Evolutionary conservation across 2,888 invertebrate genomes (phyloP).

Genomic region (Sphecodes monilicornis): DNA sequence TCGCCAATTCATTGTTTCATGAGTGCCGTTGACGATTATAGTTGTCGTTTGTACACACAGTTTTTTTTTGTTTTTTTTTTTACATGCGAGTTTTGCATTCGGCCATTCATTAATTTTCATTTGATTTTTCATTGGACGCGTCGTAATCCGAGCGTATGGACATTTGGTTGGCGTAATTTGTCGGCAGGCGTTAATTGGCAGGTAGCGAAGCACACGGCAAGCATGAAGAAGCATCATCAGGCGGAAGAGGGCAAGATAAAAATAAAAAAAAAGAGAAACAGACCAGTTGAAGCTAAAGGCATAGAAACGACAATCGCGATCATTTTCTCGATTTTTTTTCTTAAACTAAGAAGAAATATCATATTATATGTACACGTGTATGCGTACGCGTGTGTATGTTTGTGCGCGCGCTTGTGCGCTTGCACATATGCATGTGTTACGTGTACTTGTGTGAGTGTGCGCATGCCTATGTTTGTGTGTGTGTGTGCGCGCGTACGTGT

Average conservation of each 20-base stretch:
- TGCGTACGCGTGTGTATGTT: background rate
- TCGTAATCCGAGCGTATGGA: conserved; percentile 46
- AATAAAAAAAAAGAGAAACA: conserved; percentile 85
- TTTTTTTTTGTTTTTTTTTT: conserved; percentile 19
- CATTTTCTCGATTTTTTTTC: conserved; percentile 19
- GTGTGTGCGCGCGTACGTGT: no score
- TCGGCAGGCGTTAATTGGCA: conserved; percentile 84
- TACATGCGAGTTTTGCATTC: conserved; percentile 72
- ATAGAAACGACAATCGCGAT: conserved; percentile 73
- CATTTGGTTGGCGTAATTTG: conserved; percentile 67
- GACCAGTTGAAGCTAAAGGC: conserved; percentile 81
- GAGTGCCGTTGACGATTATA: background rate
- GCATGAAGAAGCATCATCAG: conserved; percentile 85
- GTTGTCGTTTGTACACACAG: conserved; percentile 12
- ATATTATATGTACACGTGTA: conserved; percentile 10
- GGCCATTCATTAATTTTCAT: conserved; percentile 67
- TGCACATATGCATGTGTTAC: background rate
- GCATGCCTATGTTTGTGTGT: no score
- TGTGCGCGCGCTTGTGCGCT: conserved; percentile 9
- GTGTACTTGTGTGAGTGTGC: no score
- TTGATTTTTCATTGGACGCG: conserved; percentile 27
- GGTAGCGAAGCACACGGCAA: conserved; percentile 85
- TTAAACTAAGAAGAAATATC: conserved; percentile 38
- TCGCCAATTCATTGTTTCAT: conserved; percentile 22
- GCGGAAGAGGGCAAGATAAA: conserved; percentile 84